These are phyloP conservation scores for Argynnis bischoffii DNA, from an alignment of 2,888 invertebrate species.

Conservation along the genomic window DNA sequence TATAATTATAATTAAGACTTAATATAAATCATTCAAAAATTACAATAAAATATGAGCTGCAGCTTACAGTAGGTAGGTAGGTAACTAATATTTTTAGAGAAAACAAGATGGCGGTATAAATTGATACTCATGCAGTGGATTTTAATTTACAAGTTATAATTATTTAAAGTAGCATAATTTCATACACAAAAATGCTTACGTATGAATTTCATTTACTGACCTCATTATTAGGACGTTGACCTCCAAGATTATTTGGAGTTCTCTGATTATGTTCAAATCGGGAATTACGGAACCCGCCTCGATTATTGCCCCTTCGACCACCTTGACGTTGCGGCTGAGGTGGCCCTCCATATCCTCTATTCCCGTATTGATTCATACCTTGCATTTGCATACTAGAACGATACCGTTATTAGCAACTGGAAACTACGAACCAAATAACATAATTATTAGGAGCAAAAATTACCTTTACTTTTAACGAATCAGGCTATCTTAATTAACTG, in stretches of 20 bases:
- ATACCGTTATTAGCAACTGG: constrained; percentile 8
- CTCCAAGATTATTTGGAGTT: constrained; percentile 65
- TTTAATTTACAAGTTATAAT: neutral
- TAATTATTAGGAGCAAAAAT: neutral
- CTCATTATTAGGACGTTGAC: constrained; percentile 72
- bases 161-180: neutral
- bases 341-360: constrained; percentile 76
- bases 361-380: constrained; percentile 73
- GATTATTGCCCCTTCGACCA: constrained; percentile 66
- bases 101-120: constrained; percentile 30
- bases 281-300: constrained; percentile 70
- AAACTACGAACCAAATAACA: too few relatives aligned
- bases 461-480: constrained; percentile 3
- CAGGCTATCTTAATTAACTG: neutral
- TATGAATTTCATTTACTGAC: constrained; percentile 46
- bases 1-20: too few relatives aligned
- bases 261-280: constrained; percentile 67
- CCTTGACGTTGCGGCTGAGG: constrained; percentile 76
- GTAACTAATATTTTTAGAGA: neutral
- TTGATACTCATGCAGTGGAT: neutral
- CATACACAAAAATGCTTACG: neutral
- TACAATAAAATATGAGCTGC: too few relatives aligned
- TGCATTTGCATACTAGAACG: constrained; percentile 65
- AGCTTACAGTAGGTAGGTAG: too few relatives aligned
- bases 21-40: too few relatives aligned